Conservation (phyloP, 2,113 vertebrate genomes). For the Heptranchias perlo region DNA sequence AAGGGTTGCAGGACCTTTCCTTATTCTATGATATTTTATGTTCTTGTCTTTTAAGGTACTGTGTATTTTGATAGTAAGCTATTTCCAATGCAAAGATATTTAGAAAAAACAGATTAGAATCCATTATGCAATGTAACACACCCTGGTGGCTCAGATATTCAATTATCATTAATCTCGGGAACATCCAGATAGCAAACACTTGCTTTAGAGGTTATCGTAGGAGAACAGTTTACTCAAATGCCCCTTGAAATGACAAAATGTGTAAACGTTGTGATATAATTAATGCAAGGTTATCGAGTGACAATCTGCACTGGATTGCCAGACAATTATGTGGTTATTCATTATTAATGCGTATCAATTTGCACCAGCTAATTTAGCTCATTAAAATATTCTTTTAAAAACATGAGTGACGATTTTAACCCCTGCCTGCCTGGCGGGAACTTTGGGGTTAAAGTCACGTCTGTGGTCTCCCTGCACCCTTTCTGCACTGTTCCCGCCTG, state of each 20-base stretch:
- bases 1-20: not conserved
- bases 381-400: not conserved
- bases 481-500: too few relatives aligned
- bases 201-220: not conserved
- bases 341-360: not conserved
- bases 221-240: not conserved
- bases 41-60: not conserved
- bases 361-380: not conserved
- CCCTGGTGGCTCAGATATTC: not conserved
- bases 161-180: not conserved
- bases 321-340: not conserved
- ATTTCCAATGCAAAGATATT: not conserved
- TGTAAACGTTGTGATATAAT: not conserved
- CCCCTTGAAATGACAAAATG: not conserved
- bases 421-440: not conserved
- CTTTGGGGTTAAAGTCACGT: too few relatives aligned
- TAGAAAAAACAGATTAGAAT: conserved; percentile 6
- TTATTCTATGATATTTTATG: not conserved
- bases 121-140: not conserved
- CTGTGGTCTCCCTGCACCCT: too few relatives aligned
- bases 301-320: not conserved
- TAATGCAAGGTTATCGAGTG: not conserved
- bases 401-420: not conserved
- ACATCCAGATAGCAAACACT: not conserved
- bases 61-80: not conserved